These are phyloP conservation scores for Drosophila acutilabella DNA, from an alignment of 2,888 invertebrate genomes.

Conservation along the genomic window DNA sequence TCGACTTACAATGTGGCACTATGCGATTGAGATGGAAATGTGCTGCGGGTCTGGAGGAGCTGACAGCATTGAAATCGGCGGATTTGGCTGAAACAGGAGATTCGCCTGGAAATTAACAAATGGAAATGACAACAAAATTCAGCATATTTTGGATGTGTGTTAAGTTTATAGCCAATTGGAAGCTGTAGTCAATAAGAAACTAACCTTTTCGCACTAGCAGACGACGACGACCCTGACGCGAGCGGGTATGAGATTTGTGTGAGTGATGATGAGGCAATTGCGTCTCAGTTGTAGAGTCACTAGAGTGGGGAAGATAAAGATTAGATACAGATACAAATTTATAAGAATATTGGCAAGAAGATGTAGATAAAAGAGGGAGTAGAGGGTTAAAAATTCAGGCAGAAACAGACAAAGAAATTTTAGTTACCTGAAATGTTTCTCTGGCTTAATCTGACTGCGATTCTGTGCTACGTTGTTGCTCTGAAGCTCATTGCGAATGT, in stretches of 20 bases:
- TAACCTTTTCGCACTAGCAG: constrained; percentile 65
- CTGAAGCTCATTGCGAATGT: constrained; percentile 77
- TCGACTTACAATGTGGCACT: constrained; percentile 66
- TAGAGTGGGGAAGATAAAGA: background rate
- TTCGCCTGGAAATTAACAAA: constrained; percentile 78
- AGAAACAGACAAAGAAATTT: too few species aligned
- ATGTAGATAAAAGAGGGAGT: too few species aligned
- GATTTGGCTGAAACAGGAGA: constrained; percentile 82
- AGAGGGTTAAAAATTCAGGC: too few species aligned
- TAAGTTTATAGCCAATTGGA: constrained; percentile 55
- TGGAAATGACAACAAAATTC: constrained; percentile 27
- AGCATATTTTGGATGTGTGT: constrained; percentile 25
- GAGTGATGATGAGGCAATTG: constrained; percentile 21
- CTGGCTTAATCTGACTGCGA: constrained; percentile 28
- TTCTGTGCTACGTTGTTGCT: constrained; percentile 78
- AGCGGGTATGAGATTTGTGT: constrained; percentile 25
- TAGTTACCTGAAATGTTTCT: constrained; percentile 41
- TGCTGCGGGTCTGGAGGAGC: constrained; percentile 66
- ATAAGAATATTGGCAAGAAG: too few species aligned
- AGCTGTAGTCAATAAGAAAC: constrained; percentile 18
- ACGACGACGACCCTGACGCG: constrained; percentile 48
- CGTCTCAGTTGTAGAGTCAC: constrained; percentile 14
- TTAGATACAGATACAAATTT: background rate
- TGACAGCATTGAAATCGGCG: constrained; percentile 16
- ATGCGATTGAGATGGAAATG: constrained; percentile 82